Percentiles rank a stretch among this genome's conserved stretches.
Conservation (phyloP, 1,140 invertebrate species). For the Sarcophaga peregrina region DNA sequence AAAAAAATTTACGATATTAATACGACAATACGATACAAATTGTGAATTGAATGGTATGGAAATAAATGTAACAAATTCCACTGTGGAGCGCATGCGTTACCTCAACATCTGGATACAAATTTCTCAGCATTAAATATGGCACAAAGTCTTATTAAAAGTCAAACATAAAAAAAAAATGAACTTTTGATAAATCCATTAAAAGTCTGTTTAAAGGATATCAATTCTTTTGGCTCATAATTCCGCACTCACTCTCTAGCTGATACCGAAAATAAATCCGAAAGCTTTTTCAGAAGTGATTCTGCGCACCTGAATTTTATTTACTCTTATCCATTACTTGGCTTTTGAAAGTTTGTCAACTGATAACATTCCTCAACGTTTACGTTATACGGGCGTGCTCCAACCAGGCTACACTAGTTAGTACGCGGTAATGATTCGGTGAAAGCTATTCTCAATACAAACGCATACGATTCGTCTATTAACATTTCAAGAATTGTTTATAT, state of each 20-base stretch:
- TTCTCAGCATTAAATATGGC: neutral
- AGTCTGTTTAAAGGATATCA: neutral
- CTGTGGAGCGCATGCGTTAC: neutral
- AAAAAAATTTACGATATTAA: neutral
- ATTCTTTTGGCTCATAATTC: neutral
- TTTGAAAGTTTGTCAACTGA: slow-evolving; percentile 20
- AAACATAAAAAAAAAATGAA: no score
- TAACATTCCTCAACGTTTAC: slow-evolving; percentile 41
- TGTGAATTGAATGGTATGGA: no score
- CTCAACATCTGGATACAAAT: neutral
- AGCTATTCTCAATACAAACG: slow-evolving; percentile 52
- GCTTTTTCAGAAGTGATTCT: neutral
- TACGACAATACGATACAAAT: neutral
- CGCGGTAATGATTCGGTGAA: slow-evolving; percentile 62
- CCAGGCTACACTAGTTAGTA: slow-evolving; percentile 55
- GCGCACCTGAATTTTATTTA: neutral
- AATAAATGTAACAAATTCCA: slow-evolving; percentile 14
- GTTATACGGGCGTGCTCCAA: slow-evolving; percentile 49
- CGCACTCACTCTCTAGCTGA: neutral
- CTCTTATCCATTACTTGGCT: neutral
- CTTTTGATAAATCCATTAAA: no score
- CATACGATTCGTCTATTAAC: neutral
- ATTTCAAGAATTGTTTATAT: slow-evolving; percentile 5
- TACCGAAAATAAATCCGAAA: slow-evolving; percentile 27
- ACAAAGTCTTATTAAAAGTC: neutral